These are phyloP conservation scores for Autographa gamma DNA, from an alignment of 2,888 invertebrate genomes.

Conservation along the genomic window DNA sequence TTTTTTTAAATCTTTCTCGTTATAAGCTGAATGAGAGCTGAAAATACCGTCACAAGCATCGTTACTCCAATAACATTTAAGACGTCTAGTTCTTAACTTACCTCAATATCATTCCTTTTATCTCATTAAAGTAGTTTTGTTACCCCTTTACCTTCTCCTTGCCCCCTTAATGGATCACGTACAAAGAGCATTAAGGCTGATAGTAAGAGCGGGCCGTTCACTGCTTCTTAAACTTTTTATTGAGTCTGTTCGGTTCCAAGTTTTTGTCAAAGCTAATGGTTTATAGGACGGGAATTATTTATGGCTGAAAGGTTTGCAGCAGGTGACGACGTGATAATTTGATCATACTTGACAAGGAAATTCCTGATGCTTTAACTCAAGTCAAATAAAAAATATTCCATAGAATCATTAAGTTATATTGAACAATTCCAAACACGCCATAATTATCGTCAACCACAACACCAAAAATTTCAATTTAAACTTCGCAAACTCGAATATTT, in stretches of 20 bases:
- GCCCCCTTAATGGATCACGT: slow-evolving; percentile 68
- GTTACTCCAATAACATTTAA: not conserved
- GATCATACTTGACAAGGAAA: not conserved
- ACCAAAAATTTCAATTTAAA: slow-evolving; percentile 3
- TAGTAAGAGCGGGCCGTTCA: slow-evolving; percentile 53
- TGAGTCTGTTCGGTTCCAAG: slow-evolving; percentile 33
- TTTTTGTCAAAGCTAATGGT: slow-evolving; percentile 49
- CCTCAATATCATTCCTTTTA: slow-evolving; percentile 21
- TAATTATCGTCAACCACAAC: not conserved
- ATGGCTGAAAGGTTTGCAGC: slow-evolving; percentile 30
- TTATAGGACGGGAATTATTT: slow-evolving; percentile 43
- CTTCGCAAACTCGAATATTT: slow-evolving; percentile 14
- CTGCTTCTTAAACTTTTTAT: slow-evolving; percentile 56
- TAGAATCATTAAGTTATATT: not conserved
- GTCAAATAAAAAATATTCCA: no score
- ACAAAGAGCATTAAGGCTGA: slow-evolving; percentile 63
- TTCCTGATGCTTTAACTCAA: not conserved
- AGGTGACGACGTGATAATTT: not conserved
- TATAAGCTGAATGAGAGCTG: not conserved
- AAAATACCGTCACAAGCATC: not conserved
- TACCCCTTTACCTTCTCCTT: slow-evolving; percentile 29
- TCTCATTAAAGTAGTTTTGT: slow-evolving; percentile 47
- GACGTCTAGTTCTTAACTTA: not conserved
- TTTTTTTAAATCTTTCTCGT: not conserved
- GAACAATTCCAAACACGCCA: not conserved